Evolutionary conservation across 2,888 invertebrate genomes (phyloP).

Genomic region (Schizotus pectinicornis): DNA sequence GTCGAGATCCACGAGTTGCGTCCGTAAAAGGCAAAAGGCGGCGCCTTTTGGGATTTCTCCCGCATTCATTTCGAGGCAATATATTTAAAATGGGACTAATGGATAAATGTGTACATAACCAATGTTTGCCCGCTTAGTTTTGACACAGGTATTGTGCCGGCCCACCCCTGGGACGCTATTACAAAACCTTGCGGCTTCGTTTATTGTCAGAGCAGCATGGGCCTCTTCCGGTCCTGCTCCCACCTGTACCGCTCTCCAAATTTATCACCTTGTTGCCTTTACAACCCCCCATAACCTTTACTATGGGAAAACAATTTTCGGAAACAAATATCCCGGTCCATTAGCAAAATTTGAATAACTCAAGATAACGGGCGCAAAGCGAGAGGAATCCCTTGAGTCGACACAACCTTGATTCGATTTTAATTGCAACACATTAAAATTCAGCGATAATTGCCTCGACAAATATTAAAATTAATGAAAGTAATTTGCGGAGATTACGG

Average conservation of each 20-base stretch:
- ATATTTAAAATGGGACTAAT: constrained; percentile 53
- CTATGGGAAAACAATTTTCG: too few species aligned
- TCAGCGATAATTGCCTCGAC: too few species aligned
- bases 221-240: constrained; percentile 44
- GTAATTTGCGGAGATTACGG: too few species aligned
- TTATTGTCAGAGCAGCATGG: constrained; percentile 46
- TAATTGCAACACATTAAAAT: too few species aligned
- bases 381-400: too few species aligned
- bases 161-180: constrained; percentile 48
- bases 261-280: constrained; percentile 28
- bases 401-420: too few species aligned
- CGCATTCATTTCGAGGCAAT: constrained; percentile 50
- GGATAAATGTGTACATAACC: constrained; percentile 54
- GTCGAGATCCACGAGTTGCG: constrained; percentile 7
- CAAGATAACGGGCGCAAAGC: too few species aligned
- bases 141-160: constrained; percentile 51
- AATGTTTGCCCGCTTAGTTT: constrained; percentile 51
- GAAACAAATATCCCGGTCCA: too few species aligned
- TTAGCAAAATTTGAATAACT: too few species aligned
- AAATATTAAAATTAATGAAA: too few species aligned
- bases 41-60: constrained; percentile 39
- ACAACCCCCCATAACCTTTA: constrained; percentile 1
- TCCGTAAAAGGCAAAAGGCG: constrained; percentile 41
- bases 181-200: constrained; percentile 48
- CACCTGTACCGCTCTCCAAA: constrained; percentile 29